Evolutionary conservation across 2,888 invertebrate genomes (phyloP), one percentile per base, ranked within the genome.

Genomic region (Ceratothoa steindachneri): DNA sequence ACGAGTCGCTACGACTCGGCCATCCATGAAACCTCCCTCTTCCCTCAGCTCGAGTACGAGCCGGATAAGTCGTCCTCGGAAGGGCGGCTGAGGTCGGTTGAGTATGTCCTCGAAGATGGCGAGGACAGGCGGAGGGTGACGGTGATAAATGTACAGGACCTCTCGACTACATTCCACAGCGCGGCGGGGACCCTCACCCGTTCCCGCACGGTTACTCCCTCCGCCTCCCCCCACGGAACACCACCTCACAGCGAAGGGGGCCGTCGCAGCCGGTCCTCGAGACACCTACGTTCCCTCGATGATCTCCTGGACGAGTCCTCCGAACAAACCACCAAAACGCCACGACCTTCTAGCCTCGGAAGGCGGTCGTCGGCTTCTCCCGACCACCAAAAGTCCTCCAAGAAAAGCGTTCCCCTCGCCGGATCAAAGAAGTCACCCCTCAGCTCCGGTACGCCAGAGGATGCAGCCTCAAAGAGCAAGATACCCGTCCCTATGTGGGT

Each of bases 161-260:
- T 82, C 29, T 77, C 80, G 29, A 80, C 82, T 24, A 81, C 82
- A 30, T 82, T 82, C 73, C 81, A 81, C 53, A 81, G 70, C 19
- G 73, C 66, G 12, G 72, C 74, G 30, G 72, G 72, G n/a, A 68
- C 71, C 68, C 72, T 73, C 22, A 79, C 72, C 24, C 68, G 74
- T 22, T 77, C 77, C 12, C 71, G 79, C 24, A 74, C 79, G 22
- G 74, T 76, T 0, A 76, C 79, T n/a, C 75, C 79, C 5, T 79
- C 79, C 22, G 75, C 69, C 9, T 79, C 79, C 1, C 79, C 79
- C 7, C 55, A 75, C 31, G 75, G 75, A 29, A 79, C 79, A 5
- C 79, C 79, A 15, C 79, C 79, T 19, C 75, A 74, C 55, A 79
- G 79, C 30, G 79, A 79, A 28, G 74, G 76, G 53, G 60, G 77